Evolutionary conservation across 2,888 invertebrate genomes (phyloP).

Genomic region (Pherbina coryleti): DNA sequence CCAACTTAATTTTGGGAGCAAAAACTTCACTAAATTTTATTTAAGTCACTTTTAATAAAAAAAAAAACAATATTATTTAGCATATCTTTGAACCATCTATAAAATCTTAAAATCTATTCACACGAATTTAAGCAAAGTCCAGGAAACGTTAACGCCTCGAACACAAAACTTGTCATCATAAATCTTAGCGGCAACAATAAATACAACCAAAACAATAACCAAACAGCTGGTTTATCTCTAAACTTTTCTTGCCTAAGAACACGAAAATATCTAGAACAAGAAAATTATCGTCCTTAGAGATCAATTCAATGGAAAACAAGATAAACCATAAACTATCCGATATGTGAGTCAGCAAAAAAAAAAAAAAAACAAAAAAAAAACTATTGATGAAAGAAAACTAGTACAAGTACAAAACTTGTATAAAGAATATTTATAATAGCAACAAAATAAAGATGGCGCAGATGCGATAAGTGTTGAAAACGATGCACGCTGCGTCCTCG

Average conservation of each 20-base stretch:
- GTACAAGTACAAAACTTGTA: neutral
- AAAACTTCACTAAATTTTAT: too few species aligned
- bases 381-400: too few species aligned
- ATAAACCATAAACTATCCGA: neutral
- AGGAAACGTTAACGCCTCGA: conserved; percentile 29
- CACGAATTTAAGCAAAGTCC: neutral
- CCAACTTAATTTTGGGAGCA: too few species aligned
- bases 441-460: neutral
- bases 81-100: too few species aligned
- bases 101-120: too few species aligned
- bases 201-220: conserved; percentile 11
- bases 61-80: too few species aligned
- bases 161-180: conserved; percentile 24
- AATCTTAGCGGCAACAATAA: conserved; percentile 7
- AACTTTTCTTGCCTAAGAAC: neutral
- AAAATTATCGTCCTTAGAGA: conserved; percentile 4
- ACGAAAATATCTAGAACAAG: conserved; percentile 4
- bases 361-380: too few species aligned
- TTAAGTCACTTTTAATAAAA: too few species aligned
- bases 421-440: neutral
- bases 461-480: conserved; percentile 9
- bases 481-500: neutral
- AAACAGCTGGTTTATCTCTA: neutral
- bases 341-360: too few species aligned
- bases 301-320: conserved; percentile 4